Percentiles rank a stretch among this genome's conserved stretches.
phyloP scores from a whole-genome alignment of 2,113 vertebrate species.

The Ia io region DNA sequence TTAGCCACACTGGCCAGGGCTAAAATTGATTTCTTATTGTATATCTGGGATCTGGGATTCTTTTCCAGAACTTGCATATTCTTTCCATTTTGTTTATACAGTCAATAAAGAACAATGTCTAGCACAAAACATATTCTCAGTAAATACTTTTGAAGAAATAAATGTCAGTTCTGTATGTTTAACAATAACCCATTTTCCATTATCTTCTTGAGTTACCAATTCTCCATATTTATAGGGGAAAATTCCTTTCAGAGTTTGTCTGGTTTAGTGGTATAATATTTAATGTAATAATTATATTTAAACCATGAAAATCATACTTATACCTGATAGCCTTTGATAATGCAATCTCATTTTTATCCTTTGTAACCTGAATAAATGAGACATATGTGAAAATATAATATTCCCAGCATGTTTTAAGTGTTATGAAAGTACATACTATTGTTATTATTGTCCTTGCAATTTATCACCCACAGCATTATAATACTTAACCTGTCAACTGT shows the following conservation, averaged over 20 bases:
- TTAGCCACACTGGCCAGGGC: not conserved
- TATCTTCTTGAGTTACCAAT: not conserved
- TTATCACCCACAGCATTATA: not conserved
- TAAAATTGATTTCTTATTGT: not conserved
- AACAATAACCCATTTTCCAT: not conserved
- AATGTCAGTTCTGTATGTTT: not conserved
- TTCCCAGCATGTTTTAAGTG: not conserved
- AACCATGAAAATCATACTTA: not conserved
- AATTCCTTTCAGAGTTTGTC: not conserved
- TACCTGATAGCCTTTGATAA: not conserved
- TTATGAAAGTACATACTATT: not conserved
- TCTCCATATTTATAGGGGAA: not conserved
- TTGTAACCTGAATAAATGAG: not conserved
- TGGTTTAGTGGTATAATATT: not conserved
- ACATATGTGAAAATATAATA: not conserved
- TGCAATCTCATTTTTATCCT: not conserved
- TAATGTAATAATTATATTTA: not conserved
- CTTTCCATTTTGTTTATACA: not conserved
- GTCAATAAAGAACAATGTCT: not conserved
- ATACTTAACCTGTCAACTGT: not conserved
- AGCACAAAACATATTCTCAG: not conserved
- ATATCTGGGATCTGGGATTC: not conserved
- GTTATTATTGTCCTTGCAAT: not conserved
- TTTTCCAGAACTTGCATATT: not conserved
- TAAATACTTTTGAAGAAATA: conserved; percentile 23